These are phyloP conservation scores for Amyelois transitella DNA, from an alignment of 1,140 invertebrate genomes.

Conservation along the genomic window DNA sequence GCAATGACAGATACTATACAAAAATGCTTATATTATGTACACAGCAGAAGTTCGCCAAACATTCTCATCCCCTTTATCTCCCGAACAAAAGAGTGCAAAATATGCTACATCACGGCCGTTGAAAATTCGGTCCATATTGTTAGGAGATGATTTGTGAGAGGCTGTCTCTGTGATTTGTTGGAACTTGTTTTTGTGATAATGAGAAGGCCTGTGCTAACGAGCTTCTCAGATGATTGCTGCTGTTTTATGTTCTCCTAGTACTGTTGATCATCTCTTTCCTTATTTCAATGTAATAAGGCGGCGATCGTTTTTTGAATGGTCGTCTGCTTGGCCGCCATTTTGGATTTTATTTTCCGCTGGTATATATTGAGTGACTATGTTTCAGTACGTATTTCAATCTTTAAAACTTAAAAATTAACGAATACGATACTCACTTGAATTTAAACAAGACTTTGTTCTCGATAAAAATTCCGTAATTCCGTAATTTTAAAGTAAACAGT, in stretches of 20 bases:
- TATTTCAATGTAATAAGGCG: background rate
- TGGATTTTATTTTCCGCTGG: no score
- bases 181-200: constrained; percentile 12
- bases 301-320: background rate
- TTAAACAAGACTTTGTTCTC: no score
- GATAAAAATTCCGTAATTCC: no score
- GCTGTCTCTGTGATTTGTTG: constrained; percentile 11
- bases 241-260: background rate
- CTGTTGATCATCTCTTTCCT: background rate
- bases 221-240: constrained; percentile 3
- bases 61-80: constrained; percentile 1
- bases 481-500: no score
- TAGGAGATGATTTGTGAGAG: constrained; percentile 10
- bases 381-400: no score
- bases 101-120: constrained; percentile 4
- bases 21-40: no score
- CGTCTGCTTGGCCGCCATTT: no score
- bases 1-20: no score
- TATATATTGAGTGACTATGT: no score
- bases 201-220: constrained; percentile 7
- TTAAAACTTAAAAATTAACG: no score
- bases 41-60: background rate
- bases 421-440: no score
- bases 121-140: constrained; percentile 6
- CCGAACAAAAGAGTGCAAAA: constrained; percentile 6